Evolutionary conservation across 2,113 vertebrate species (phyloP).

Genomic region (Vanacampus margaritifer): DNA sequence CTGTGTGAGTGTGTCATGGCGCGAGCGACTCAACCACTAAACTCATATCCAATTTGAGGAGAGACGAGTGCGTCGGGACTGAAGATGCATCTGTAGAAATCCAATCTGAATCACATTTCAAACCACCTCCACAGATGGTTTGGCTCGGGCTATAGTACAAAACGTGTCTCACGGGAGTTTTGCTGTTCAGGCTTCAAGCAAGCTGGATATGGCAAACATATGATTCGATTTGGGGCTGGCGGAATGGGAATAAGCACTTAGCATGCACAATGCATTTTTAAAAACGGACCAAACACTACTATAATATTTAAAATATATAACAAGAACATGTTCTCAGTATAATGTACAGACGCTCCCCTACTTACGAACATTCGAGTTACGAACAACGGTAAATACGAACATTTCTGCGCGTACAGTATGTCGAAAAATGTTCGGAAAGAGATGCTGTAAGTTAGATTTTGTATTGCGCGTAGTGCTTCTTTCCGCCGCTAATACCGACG

Average conservation of each 20-base stretch:
- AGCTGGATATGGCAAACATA: neutral
- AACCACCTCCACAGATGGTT: neutral
- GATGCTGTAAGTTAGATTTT: too few species aligned
- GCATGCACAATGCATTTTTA: neutral
- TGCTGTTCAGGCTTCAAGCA: neutral
- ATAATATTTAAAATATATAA: neutral
- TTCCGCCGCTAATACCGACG: too few species aligned
- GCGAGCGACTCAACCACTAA: neutral
- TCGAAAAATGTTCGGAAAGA: too few species aligned
- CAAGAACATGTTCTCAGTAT: neutral
- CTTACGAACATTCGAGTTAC: too few species aligned
- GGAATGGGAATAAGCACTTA: neutral
- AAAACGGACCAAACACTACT: neutral
- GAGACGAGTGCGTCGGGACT: neutral
- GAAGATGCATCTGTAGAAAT: neutral
- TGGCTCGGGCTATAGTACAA: neutral
- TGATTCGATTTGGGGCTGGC: neutral
- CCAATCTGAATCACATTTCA: neutral
- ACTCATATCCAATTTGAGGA: neutral
- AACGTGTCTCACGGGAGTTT: neutral
- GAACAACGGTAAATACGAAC: too few species aligned
- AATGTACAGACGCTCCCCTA: too few species aligned
- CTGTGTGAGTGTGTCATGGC: neutral
- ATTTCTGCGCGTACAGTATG: too few species aligned
- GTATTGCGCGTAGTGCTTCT: too few species aligned